A percentile compares a stretch with the other conserved stretches of the same genome.
phyloP scores from a whole-genome alignment of 2,113 vertebrate species.

The Hemicordylus capensis region DNA sequence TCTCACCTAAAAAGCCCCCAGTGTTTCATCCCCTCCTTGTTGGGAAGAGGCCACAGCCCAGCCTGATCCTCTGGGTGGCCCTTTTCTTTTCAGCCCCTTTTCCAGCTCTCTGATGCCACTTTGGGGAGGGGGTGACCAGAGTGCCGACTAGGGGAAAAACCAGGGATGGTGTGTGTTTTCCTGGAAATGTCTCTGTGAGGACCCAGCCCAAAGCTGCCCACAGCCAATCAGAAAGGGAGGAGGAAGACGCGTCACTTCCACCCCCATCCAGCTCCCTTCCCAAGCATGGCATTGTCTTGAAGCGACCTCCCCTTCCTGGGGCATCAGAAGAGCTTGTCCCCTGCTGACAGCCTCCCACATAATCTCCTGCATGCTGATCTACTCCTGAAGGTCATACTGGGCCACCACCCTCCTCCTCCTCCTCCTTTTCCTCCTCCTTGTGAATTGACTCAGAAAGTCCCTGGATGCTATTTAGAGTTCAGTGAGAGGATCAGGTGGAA shows the following conservation, averaged over 20 bases:
- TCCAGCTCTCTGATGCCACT: neutral
- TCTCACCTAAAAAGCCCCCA: neutral
- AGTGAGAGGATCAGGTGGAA: conserved; percentile 48
- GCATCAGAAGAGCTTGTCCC: neutral
- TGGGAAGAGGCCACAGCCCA: neutral
- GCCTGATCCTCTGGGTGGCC: neutral
- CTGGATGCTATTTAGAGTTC: conserved; percentile 50
- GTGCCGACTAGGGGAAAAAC: neutral
- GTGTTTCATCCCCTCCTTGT: neutral
- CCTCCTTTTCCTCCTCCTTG: accelerated
- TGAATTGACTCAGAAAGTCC: neutral
- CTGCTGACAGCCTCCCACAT: neutral
- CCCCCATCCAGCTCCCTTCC: neutral
- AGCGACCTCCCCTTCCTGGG: neutral
- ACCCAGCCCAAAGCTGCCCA: neutral
- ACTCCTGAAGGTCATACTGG: conserved; percentile 24
- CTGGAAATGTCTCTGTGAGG: neutral
- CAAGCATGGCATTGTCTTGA: too few species aligned
- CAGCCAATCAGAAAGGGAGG: neutral
- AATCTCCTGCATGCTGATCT: neutral
- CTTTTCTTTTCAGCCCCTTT: neutral
- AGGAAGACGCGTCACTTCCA: neutral
- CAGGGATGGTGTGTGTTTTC: neutral
- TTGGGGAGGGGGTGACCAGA: neutral
- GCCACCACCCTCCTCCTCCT: neutral